These are phyloP conservation scores for Arenaria interpres DNA, from an alignment of 2,113 vertebrate species.

Conservation along the genomic window DNA sequence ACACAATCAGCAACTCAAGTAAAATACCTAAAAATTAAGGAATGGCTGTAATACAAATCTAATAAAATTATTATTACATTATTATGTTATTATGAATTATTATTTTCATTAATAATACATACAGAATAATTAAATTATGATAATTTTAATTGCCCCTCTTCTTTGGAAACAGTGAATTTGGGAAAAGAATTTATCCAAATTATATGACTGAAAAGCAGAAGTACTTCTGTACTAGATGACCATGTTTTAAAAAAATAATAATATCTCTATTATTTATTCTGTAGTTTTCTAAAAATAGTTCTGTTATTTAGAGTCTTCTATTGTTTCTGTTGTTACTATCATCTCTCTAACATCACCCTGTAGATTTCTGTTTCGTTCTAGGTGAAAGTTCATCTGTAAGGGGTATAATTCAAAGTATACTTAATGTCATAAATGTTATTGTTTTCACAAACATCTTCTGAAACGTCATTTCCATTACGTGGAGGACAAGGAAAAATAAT, in stretches of 20 bases:
- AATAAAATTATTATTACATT: neutral
- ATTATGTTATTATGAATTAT: neutral
- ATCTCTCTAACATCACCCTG: neutral
- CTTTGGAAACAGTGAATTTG: neutral
- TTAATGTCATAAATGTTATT: neutral
- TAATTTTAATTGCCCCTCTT: neutral
- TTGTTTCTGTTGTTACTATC: neutral
- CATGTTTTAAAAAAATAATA: neutral
- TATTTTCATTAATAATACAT: neutral
- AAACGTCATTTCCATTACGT: neutral
- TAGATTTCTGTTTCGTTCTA: neutral
- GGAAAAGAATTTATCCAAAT: neutral
- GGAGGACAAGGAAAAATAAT: neutral
- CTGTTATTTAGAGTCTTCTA: neutral
- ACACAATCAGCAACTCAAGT: neutral
- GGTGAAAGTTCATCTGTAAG: neutral
- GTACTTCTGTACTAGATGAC: neutral
- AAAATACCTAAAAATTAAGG: neutral
- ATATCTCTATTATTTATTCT: neutral
- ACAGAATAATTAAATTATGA: neutral
- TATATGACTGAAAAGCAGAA: neutral
- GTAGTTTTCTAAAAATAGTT: neutral
- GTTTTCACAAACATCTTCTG: neutral
- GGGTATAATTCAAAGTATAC: neutral
- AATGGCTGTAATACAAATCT: neutral